Base-by-base conservation (phyloP, 1,140 invertebrate species). In the Leptinotarsa texana region DNA sequence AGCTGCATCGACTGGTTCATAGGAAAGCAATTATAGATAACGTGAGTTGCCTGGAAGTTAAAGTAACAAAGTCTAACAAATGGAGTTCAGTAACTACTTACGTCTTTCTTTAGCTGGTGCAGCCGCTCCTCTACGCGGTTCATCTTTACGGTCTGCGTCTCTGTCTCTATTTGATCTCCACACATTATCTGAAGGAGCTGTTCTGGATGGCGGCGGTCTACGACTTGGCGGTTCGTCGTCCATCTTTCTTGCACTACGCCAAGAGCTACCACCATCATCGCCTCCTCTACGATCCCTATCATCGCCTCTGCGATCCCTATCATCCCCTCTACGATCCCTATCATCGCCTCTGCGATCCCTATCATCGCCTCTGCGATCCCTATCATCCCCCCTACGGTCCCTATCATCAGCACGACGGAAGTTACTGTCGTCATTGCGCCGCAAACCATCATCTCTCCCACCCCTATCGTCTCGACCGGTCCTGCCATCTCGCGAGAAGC, bases 211-310 rank as follows among this genome's bases (percentile, higher is more conserved):
- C 13, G 47, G 24, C 3, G 71, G 63, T 24, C 22, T 49, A 15
- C 74, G 51, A 62, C 72, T 71, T 21, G 63, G 66, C 15, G 71
- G 72, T 6, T 72, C 68, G 8, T 78, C 75, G n/a, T 67, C 62
- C 8, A 42, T 27, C 42, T 68, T 74, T 8, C 73, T 61, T 42
- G 18, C 47, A 13, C 15, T 51, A 3, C 75, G 72, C 72, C 63
- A 76, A 27, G 61, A 62, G 33, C 68, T 49, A 69, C 68, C 68
- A 3, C 62, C 71, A 24, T 73, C 72, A 21, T 61, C 71, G 5
- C 71, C 71, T 17, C 71, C 71, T 48, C 75, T 75, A 22, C 74
- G 21, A 65, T 62, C 63, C 0, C 75, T 62, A 3, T 73, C 74
- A 47, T 72, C 66, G 17, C 27, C 27, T 27, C 75, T 75, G 4